These are phyloP conservation scores for Platichthys stellatus DNA, from an alignment of 2,113 vertebrate species.

Conservation along the genomic window DNA sequence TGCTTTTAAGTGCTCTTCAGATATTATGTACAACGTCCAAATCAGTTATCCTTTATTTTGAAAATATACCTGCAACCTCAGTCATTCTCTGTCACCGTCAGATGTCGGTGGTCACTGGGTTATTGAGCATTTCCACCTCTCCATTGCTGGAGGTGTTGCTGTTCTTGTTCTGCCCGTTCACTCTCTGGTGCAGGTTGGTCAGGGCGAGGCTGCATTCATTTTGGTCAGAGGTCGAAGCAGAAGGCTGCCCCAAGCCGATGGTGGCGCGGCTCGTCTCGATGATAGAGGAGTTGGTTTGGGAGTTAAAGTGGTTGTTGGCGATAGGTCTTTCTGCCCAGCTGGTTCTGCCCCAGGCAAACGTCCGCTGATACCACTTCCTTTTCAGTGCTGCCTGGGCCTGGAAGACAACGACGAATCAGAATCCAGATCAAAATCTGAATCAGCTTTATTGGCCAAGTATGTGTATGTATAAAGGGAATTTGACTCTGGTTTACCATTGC, in stretches of 20 bases:
- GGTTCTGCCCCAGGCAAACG: conserved; percentile 60
- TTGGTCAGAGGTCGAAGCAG: rapidly evolving
- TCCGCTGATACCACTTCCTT: conserved; percentile 78
- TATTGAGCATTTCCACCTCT: conserved; percentile 41
- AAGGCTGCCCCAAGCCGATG: conserved; percentile 51
- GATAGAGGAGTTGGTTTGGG: conserved; percentile 79
- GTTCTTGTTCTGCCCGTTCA: conserved; percentile 62
- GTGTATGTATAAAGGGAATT: no score
- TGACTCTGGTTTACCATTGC: no score
- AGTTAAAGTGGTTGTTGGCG: conserved; percentile 71
- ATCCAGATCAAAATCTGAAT: neutral
- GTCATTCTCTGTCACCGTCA: conserved; percentile 41
- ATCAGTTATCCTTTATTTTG: conserved; percentile 6
- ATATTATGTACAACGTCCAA: conserved; percentile 11
- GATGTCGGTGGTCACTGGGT: conserved; percentile 61
- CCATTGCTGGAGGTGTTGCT: conserved; percentile 39
- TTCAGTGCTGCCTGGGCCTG: conserved; percentile 80
- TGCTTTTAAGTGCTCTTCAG: conserved; percentile 20
- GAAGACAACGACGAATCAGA: neutral
- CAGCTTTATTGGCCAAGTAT: no score
- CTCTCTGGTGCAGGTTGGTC: neutral
- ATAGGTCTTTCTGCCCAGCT: conserved; percentile 63
- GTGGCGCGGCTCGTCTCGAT: conserved; percentile 73
- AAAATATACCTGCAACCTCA: conserved; percentile 3
- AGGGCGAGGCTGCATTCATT: neutral